Conservation (phyloP, 2,113 vertebrate species). For the Lamprotornis superbus region DNA sequence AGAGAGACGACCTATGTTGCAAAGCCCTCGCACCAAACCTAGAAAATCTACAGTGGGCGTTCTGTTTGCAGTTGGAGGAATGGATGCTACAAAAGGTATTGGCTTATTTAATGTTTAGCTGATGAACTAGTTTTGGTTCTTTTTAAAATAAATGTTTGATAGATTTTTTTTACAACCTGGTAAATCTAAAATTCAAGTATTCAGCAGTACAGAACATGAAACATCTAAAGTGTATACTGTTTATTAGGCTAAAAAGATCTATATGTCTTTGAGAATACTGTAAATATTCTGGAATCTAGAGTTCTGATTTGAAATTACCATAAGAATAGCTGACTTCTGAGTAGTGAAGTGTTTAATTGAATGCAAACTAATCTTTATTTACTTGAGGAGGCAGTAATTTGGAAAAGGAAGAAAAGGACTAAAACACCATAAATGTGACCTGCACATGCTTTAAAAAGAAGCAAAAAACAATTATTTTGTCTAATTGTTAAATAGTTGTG, state of each 20-base stretch:
- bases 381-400: background rate
- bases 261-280: background rate
- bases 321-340: background rate
- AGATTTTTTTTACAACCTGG: background rate
- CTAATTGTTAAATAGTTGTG: background rate
- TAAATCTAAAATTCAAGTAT: background rate
- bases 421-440: background rate
- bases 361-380: background rate
- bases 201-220: background rate
- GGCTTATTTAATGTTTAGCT: background rate
- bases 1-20: slow-evolving; percentile 89
- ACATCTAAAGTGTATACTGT: background rate
- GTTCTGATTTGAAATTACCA: background rate
- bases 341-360: background rate
- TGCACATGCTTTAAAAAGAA: background rate
- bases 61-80: slow-evolving; percentile 95
- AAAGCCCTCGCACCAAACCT: slow-evolving; percentile 94
- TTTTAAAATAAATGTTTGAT: background rate
- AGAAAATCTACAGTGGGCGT: slow-evolving; percentile 95
- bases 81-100: slow-evolving; percentile 94
- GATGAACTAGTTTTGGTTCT: background rate
- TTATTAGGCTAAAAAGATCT: background rate
- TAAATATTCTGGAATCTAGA: background rate
- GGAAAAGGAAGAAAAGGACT: background rate
- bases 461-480: background rate